phyloP scores from a whole-genome alignment of 2,888 invertebrate genomes.

The Oligia fasciuncula region DNA sequence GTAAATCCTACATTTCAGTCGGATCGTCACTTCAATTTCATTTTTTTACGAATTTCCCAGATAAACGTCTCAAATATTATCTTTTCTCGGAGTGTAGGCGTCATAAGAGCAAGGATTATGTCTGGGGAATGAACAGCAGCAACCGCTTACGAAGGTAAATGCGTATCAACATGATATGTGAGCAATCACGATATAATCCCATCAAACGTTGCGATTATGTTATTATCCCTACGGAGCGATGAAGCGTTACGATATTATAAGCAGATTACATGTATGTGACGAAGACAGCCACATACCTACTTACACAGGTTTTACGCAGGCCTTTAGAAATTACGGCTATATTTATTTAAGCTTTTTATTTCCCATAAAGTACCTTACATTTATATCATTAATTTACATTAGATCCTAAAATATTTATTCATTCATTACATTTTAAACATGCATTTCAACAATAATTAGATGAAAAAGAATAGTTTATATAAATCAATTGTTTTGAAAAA shows the following conservation, averaged over 20 bases:
- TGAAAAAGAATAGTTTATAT: no score
- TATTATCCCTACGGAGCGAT: conserved; percentile 15
- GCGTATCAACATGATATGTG: conserved; percentile 29
- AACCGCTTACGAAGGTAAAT: conserved; percentile 28
- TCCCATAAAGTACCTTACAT: no score
- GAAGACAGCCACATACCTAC: not conserved
- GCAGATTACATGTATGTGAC: conserved; percentile 14
- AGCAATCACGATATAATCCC: conserved; percentile 33
- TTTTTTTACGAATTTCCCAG: no score
- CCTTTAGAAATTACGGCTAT: not conserved
- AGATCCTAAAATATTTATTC: no score
- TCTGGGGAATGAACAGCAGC: conserved; percentile 4
- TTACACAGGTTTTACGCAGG: not conserved
- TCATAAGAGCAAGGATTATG: conserved; percentile 5
- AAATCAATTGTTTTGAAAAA: no score
- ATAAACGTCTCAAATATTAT: not conserved
- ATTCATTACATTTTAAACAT: no score
- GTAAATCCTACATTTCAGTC: not conserved
- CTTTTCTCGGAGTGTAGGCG: not conserved
- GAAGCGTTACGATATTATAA: conserved; percentile 16
- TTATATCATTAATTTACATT: no score
- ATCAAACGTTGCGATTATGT: conserved; percentile 16
- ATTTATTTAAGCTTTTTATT: no score
- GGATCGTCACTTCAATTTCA: fast-evolving
- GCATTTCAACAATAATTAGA: no score